Evolutionary conservation across 2,888 invertebrate species (phyloP).

Genomic region (Campoletis raptor): DNA sequence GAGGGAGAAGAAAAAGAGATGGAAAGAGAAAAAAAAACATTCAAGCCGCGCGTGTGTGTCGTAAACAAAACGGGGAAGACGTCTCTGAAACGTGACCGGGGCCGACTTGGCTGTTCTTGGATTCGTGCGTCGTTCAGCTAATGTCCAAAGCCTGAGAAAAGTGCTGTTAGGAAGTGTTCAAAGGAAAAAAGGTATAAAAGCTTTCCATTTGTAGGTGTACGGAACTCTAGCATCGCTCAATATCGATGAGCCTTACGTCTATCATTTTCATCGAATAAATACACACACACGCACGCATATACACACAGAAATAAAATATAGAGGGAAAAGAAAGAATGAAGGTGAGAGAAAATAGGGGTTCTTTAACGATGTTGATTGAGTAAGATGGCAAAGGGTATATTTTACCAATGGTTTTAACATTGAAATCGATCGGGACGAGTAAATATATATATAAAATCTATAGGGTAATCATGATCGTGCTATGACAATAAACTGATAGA

Average conservation of each 20-base stretch:
- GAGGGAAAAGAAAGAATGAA: not conserved
- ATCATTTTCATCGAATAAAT: constrained; percentile 12
- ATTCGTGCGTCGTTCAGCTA: constrained; percentile 2
- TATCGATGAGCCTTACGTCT: constrained; percentile 41
- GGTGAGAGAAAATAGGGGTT: not conserved
- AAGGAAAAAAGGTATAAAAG: constrained; percentile 25
- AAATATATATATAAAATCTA: constrained; percentile 11
- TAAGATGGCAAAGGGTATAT: not conserved
- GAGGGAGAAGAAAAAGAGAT: not conserved
- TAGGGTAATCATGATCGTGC: constrained; percentile 10
- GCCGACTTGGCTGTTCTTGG: not conserved
- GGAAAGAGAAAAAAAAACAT: constrained; percentile 20
- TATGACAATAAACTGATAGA: constrained; percentile 10
- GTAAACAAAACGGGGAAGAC: constrained; percentile 43
- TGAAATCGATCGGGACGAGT: constrained; percentile 46
- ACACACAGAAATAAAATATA: not conserved
- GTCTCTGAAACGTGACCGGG: constrained; percentile 31
- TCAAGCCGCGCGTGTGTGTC: constrained; percentile 28
- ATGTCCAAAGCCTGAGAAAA: constrained; percentile 28
- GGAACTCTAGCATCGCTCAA: constrained; percentile 37
- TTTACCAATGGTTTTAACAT: constrained; percentile 8
- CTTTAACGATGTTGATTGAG: constrained; percentile 51
- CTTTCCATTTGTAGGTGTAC: constrained; percentile 39
- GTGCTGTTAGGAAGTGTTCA: not conserved
- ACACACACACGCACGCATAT: not conserved